A percentile compares a stretch with the other conserved stretches of the same genome.
Conservation (phyloP, 2,888 invertebrate genomes). For the Dicycla oo region DNA sequence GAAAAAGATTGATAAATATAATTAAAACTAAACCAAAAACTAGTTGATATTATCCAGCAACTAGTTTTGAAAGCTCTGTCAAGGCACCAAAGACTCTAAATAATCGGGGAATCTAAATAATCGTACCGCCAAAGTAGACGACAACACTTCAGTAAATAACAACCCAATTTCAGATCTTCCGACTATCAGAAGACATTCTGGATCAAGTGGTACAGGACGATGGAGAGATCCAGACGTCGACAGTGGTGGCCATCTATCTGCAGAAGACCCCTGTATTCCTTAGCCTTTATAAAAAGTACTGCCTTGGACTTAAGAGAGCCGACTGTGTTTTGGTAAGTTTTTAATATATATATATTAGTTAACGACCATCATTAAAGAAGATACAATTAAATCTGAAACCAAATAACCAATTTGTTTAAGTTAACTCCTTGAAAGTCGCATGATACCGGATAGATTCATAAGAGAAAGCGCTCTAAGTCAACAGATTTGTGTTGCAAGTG, state of each 20-base stretch:
- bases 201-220: slow-evolving; percentile 94
- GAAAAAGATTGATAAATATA: not conserved
- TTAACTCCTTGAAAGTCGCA: no score
- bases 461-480: no score
- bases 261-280: slow-evolving; percentile 94
- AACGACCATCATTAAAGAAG: not conserved
- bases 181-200: slow-evolving; percentile 95
- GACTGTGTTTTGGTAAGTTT: slow-evolving; percentile 94
- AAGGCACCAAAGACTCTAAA: not conserved
- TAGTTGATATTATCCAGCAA: not conserved
- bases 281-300: slow-evolving; percentile 95
- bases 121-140: not conserved
- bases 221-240: slow-evolving; percentile 92
- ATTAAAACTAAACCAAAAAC: not conserved
- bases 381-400: not conserved
- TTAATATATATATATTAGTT: no score
- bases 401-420: not conserved
- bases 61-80: not conserved
- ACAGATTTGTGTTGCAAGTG: no score
- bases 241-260: slow-evolving; percentile 93
- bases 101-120: not conserved
- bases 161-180: slow-evolving; percentile 88
- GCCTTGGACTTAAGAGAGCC: slow-evolving; percentile 95
- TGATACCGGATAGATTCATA: no score
- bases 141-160: not conserved